Evolutionary conservation across 2,113 vertebrate genomes (phyloP).

Genomic region (Cepphus grylle): DNA sequence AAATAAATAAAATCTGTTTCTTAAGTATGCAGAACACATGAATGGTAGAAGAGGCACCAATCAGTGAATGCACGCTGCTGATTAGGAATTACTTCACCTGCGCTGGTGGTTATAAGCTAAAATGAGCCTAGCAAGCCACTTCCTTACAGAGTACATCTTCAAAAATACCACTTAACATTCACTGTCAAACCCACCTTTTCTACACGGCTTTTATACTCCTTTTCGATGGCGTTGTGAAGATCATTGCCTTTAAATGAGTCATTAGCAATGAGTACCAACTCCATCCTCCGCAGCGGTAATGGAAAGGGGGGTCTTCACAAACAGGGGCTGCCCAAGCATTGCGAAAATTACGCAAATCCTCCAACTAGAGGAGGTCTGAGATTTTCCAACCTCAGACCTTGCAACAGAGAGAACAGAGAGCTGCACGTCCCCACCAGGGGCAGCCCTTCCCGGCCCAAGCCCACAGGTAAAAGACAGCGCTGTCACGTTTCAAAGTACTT

Average conservation of each 20-base stretch:
- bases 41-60: background rate
- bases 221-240: accelerated
- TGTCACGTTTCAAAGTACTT: background rate
- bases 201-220: background rate
- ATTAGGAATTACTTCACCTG: too few relatives aligned
- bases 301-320: background rate
- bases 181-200: background rate
- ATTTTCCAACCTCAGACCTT: background rate
- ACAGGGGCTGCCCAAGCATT: background rate
- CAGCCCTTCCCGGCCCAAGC: background rate
- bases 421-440: accelerated
- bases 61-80: background rate
- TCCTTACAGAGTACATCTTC: background rate
- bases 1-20: background rate
- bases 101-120: background rate
- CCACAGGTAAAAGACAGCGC: too few relatives aligned
- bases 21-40: background rate
- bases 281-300: background rate
- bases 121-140: background rate
- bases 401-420: background rate
- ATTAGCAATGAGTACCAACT: background rate
- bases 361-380: background rate
- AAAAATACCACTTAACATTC: background rate
- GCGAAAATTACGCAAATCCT: background rate
- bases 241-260: background rate